Base-by-base conservation (phyloP, 2,888 invertebrate species). In the Ophioninae sp. region DNA sequence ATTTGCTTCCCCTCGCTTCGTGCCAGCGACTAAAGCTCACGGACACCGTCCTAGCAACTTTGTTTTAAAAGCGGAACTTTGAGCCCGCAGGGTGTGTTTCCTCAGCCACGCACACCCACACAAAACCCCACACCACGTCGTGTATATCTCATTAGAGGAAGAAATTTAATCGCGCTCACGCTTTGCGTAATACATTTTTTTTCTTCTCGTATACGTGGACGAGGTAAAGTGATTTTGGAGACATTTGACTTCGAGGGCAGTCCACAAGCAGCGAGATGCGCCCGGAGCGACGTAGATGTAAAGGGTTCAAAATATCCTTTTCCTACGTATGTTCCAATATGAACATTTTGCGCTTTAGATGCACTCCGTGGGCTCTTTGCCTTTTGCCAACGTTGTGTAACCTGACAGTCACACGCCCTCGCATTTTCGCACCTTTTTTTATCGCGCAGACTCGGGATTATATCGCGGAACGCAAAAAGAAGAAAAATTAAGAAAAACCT, bases 121-220 rank as follows among this genome's bases (percentile, higher is more conserved):
- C 56, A 39, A 30, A 62, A 41, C 39, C 41, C 17, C 69, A 37
- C 50, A 69, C 61, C 6, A n/a, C 41, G 65, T n/a, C 75, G n/a
- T 72, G 41, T 23, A 59, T 20, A 64, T 39, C 80, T 82, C 81
- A 83, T 74, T 70, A 72, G 68, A 80, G 39, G 62, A 85, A 87
- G 85, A 88, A 88, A 89, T 89, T 89, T 88, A 88, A 89, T 88
- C 87, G 85, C 82, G 74, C 83, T 74, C 70, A 76, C 85, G 68
- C 81, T 21, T 77, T 68, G 67, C 74, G 73, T 59, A 57, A 69
- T 72, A 20, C 23, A 75, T 81, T 79, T 69, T 77, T 77, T 30
- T 62, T 77, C 21, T 67, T 44, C 13, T 13, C 13, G 13, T 50
- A 50, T 50, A 50, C 17, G 17, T 44, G 10, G 8, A 44, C 17